Evolutionary conservation across 1,140 invertebrate species (phyloP), one percentile per base, ranked within the genome.

Genomic region (Aporrectodea caliginosa): DNA sequence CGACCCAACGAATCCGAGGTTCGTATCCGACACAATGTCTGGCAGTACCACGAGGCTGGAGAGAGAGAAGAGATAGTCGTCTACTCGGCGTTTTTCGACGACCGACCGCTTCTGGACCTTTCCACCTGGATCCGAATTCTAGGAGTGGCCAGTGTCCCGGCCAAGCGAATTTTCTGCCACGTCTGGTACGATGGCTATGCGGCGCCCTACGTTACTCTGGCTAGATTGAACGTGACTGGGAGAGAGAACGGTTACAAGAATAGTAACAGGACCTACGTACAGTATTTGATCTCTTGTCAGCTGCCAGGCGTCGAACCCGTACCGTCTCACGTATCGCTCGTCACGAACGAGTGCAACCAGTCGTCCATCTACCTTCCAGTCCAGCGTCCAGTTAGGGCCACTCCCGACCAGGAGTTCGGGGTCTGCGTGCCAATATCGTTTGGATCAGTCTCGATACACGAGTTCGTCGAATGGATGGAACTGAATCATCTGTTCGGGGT

Each of bases 31-130:
- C 6, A 22, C 6, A 22, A 22, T 22, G 6, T 12, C 43, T 58
- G 43, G 43, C 43, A 58, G 22, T 58, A 58, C 43, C 43, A 58
- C 43, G 73, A 33, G 34, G 29, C 73, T 33, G 31, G 22, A 12
- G 29, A 34, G 29, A 22, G n/a, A 14, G 75, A 43, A 34, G 58
- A 78, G 58, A 58, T 78, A 0, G 30, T 43, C 69, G 34, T 78
- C 27, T 78, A 78, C 69, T 78, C 77, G 31, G 77, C 77, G 2
- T 78, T 78, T 58, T 71, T 33, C 43, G 77, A 78, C 32, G 77
- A 78, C 77, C 43, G 77, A 30, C n/a, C 43, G 16, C 32, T 72
- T 16, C 29, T 58, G 16, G 77, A 68, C 1, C 12, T 29, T 34
- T 75, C 31, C 16, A n/a, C 43, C 2, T 12, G 12, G 14, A 69